A percentile compares a stretch with the other conserved stretches of the same genome.
Evolutionary conservation across 37 sponge, comb jelly and placozoan genomes (phyloP).

Genomic region (Haliclona indistincta): DNA sequence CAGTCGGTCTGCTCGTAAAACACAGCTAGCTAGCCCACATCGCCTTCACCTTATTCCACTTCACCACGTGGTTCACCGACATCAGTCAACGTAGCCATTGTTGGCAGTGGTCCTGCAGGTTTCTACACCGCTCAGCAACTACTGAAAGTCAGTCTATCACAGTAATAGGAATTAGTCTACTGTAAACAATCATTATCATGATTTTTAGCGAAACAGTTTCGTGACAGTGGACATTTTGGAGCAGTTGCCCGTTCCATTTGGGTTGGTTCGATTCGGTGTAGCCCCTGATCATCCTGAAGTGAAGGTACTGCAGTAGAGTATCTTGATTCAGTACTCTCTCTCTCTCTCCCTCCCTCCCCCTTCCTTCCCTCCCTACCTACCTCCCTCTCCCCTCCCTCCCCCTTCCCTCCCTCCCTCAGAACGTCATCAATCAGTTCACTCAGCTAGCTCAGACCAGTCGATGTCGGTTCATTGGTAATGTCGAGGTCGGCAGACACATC

Average conservation of each 20-base stretch:
- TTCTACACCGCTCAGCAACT: slow-evolving; percentile 97
- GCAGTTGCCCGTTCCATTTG: slow-evolving; percentile 92
- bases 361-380: no score
- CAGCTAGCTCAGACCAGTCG: slow-evolving; percentile 50
- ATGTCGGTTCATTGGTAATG: slow-evolving; percentile 90
- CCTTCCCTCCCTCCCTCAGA: no score
- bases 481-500: slow-evolving; percentile 79
- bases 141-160: slow-evolving; percentile 63
- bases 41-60: no score
- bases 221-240: slow-evolving; percentile 91
- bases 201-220: slow-evolving; percentile 32
- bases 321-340: no score
- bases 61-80: no score
- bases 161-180: not conserved
- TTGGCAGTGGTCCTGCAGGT: slow-evolving; percentile 99
- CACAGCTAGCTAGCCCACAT: no score
- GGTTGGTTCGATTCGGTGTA: slow-evolving; percentile 95
- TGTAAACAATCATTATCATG: not conserved
- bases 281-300: slow-evolving; percentile 99
- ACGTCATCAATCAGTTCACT: slow-evolving; percentile 90
- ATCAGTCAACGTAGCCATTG: slow-evolving; percentile 87
- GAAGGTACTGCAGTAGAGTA: slow-evolving; percentile 55
- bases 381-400: no score
- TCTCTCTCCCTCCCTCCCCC: no score
- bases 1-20: no score